phyloP scores from a whole-genome alignment of 2,888 invertebrate species.

The Lochmaea capreae region DNA sequence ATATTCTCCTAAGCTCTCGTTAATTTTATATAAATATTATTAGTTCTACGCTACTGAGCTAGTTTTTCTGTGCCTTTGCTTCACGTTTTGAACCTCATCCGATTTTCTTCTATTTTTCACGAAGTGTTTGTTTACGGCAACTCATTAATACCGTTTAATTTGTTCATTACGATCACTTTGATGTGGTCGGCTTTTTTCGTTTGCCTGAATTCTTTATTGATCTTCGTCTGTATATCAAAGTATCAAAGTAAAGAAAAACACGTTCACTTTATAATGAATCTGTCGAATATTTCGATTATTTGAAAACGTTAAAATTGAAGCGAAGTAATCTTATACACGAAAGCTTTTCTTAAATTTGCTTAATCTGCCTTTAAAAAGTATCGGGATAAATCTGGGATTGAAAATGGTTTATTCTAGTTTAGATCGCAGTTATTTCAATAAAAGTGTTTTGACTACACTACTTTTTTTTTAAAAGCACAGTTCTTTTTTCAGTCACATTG shows the following conservation, averaged over 20 bases:
- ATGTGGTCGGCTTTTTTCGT: slow-evolving; percentile 6
- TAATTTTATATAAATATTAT: background rate
- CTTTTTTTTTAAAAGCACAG: no score
- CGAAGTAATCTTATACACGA: no score
- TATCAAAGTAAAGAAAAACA: slow-evolving; percentile 4
- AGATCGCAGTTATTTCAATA: no score
- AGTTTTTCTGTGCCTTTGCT: background rate
- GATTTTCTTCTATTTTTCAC: slow-evolving; percentile 20
- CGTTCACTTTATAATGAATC: background rate
- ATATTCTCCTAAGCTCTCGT: no score
- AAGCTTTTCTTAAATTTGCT: no score
- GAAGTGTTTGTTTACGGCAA: slow-evolving; percentile 27
- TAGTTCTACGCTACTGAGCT: background rate
- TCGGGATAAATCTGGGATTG: no score
- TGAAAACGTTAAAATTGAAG: no score
- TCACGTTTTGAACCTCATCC: background rate
- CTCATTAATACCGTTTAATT: slow-evolving; percentile 29
- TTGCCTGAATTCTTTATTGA: slow-evolving; percentile 8
- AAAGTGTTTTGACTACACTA: no score
- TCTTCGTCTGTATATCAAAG: slow-evolving; percentile 11
- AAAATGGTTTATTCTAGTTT: no score
- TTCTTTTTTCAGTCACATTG: no score
- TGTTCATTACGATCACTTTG: slow-evolving; percentile 21
- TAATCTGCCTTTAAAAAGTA: no score
- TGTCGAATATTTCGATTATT: no score